Evolutionary conservation across 2,888 invertebrate species (phyloP).

Genomic region (Acrobasis repandana): DNA sequence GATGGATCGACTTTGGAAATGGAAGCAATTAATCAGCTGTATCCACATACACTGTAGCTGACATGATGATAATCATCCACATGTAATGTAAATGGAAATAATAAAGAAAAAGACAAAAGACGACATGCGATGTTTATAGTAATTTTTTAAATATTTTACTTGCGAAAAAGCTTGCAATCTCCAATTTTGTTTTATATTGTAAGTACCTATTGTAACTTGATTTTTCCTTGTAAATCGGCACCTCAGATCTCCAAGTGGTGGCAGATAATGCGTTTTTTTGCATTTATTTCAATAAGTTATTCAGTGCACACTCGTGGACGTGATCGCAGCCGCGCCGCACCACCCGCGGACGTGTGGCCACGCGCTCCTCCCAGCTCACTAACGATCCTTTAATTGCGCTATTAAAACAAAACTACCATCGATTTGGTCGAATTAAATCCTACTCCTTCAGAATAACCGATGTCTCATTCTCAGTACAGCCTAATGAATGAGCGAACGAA

Average conservation of each 20-base stretch:
- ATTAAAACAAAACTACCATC: slow-evolving; percentile 55
- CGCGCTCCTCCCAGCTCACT: slow-evolving; percentile 34
- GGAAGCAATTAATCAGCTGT: too few relatives aligned
- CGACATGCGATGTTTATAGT: too few relatives aligned
- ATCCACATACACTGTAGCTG: too few relatives aligned
- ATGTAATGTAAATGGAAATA: too few relatives aligned
- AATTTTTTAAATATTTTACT: too few relatives aligned
- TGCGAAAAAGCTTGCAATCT: too few relatives aligned
- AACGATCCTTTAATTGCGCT: slow-evolving; percentile 60
- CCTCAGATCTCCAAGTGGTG: background rate
- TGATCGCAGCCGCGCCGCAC: slow-evolving; percentile 43
- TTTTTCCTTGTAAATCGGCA: background rate
- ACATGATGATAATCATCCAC: too few relatives aligned
- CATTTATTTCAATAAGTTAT: slow-evolving; percentile 54
- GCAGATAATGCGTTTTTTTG: slow-evolving; percentile 36
- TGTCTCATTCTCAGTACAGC: slow-evolving; percentile 43
- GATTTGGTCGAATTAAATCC: slow-evolving; percentile 53
- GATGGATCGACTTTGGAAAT: too few relatives aligned
- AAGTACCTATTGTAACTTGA: background rate
- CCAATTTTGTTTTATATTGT: background rate
- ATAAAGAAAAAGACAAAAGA: too few relatives aligned
- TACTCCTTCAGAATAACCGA: slow-evolving; percentile 56
- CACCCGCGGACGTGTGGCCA: slow-evolving; percentile 21
- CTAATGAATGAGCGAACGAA: slow-evolving; percentile 29
- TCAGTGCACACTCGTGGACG: slow-evolving; percentile 53